Base-by-base conservation (phyloP, 2,113 vertebrate species). In the Aleadryas rufinucha region DNA sequence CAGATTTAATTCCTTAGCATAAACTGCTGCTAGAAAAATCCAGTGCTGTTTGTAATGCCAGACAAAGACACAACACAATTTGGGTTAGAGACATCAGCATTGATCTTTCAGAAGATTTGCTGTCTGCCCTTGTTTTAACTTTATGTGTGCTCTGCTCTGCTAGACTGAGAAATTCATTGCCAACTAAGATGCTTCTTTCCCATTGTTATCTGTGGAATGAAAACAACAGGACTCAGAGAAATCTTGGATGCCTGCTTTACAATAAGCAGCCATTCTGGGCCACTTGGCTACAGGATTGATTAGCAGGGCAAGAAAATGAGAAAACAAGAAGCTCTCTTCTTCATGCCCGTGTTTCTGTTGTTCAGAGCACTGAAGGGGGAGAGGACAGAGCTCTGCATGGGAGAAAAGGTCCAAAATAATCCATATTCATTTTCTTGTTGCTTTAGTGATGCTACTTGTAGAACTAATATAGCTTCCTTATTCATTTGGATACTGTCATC, bases 11-110 rank as follows among this genome's bases (percentile, higher is more conserved):
- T 89, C 69, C 72, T 50, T 70, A n/a, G 30, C 82, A 78, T 44
- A 81, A 90, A 68, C 37, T 60, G 20, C 60, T 95, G 53, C 54
- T 90, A 37, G 45, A 95, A 94, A 90, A 91, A 91, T 85, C 65
- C 49, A 53, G 1, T 12, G 11, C 41, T 89, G 13, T 50, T 94
- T 92, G 23, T 66, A 69, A 92, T 78, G 74, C 70, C 70, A 89
- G 89, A 84, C 60, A 52, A 31, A 87, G 18, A 16, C 20, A 27
- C 35, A 78, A 42, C 0, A 11, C 56, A 28, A 16, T 87, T 63
- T 89, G 69, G 21, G 17, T 63, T 68, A 41, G 60, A 82, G 49
- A 59, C 57, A 45, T 10, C 49, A 79, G 59, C 57, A 84, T 24
- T 26, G 57, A 89, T 87, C 53, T 93, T 96, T 53, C 14, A 28